Conservation (phyloP, 2,888 invertebrate species). For the Orthosia gothica region DNA sequence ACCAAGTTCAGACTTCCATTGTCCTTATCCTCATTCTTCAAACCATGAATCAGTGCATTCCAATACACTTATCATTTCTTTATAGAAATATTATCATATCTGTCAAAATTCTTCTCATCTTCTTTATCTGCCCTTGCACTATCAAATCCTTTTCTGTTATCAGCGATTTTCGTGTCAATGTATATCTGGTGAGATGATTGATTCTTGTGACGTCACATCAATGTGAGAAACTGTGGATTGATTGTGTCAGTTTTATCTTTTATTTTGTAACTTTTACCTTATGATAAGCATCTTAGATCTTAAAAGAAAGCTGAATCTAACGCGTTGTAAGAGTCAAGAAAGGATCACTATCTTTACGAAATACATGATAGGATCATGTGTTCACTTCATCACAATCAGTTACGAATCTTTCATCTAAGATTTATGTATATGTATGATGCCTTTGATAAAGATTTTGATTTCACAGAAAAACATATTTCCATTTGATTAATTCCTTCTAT, state of each 20-base stretch:
- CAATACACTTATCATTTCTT: constrained; percentile 8
- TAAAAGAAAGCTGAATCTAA: background rate
- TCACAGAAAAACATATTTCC: background rate
- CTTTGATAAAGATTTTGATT: background rate
- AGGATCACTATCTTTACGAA: background rate
- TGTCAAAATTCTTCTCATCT: constrained; percentile 10
- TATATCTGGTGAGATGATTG: constrained; percentile 41
- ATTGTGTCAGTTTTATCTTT: constrained; percentile 24
- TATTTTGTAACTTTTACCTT: constrained; percentile 19
- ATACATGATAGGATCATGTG: background rate
- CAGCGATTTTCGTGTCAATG: constrained; percentile 31
- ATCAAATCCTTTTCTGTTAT: constrained; percentile 21
- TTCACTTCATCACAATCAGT: background rate
- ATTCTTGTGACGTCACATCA: constrained; percentile 50
- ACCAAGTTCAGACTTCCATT: background rate
- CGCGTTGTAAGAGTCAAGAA: background rate
- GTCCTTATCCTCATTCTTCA: background rate
- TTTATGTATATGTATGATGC: background rate
- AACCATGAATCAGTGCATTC: constrained; percentile 40
- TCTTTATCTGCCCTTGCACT: constrained; percentile 42
- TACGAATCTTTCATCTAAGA: background rate
- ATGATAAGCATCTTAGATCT: background rate
- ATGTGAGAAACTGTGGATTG: constrained; percentile 6
- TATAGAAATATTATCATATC: constrained; percentile 32
- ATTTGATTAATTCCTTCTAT: background rate